Evolutionary conservation across 2,113 vertebrate species (phyloP).

Genomic region (Cebidichthys violaceus): DNA sequence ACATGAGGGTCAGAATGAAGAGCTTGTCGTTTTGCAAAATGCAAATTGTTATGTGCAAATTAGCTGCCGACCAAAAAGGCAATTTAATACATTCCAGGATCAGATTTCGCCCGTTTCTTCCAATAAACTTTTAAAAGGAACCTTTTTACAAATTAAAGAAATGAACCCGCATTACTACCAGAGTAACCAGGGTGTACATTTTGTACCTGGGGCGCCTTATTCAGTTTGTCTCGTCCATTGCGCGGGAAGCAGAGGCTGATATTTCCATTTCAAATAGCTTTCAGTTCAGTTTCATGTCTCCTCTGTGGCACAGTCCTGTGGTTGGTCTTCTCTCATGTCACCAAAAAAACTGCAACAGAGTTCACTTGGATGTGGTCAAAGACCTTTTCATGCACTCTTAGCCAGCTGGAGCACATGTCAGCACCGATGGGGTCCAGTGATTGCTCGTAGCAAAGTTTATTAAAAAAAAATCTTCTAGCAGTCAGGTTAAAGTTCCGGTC

Average conservation of each 20-base stretch:
- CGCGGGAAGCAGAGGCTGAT: not conserved
- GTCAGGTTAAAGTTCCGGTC: not conserved
- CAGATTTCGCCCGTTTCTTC: not conserved
- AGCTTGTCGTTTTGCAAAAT: not conserved
- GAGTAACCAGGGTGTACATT: not conserved
- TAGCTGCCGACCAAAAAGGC: not conserved
- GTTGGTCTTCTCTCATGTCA: constrained; percentile 38
- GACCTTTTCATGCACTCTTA: not conserved
- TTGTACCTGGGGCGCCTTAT: too few species aligned
- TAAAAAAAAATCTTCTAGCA: not conserved
- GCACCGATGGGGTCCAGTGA: not conserved
- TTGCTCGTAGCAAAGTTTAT: not conserved
- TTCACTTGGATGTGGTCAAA: not conserved
- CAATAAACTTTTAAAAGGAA: not conserved
- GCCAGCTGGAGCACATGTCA: not conserved
- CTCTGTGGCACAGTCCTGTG: constrained; percentile 13
- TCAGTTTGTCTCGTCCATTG: not conserved
- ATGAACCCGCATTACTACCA: not conserved
- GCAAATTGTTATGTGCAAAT: not conserved
- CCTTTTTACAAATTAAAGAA: not conserved
- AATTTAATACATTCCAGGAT: not conserved
- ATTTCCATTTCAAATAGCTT: not conserved
- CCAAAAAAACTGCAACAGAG: not conserved
- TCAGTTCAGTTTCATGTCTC: not conserved
- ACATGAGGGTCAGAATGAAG: not conserved